phyloP scores from a whole-genome alignment of 1,140 invertebrate genomes.

The Coelopa frigida region DNA sequence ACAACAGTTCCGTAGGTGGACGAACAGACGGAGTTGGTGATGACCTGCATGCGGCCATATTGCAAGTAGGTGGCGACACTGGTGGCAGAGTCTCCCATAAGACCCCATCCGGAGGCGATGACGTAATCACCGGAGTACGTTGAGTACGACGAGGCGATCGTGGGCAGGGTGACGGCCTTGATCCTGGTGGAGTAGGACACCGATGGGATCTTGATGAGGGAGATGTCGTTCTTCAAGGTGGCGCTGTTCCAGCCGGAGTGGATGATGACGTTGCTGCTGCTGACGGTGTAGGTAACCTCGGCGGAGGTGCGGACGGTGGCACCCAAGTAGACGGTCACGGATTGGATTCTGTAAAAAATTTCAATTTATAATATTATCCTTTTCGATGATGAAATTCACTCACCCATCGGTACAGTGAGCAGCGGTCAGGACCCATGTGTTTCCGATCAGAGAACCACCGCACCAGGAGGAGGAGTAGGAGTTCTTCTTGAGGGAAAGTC shows the following conservation, averaged over 20 bases:
- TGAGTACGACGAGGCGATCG: conserved; percentile 21
- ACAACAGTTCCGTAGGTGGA: conserved; percentile 15
- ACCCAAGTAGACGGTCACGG: conserved; percentile 33
- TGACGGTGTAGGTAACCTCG: conserved; percentile 16
- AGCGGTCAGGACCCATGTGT: conserved; percentile 52
- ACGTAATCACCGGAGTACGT: conserved; percentile 20
- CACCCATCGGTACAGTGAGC: conserved; percentile 51
- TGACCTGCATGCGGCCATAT: conserved; percentile 23
- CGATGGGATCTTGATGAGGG: conserved; percentile 26
- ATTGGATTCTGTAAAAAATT: too few species aligned
- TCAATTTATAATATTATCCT: too few species aligned
- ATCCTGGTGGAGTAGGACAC: conserved; percentile 14
- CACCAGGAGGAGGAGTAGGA: conserved; percentile 36
- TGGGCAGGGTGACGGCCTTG: conserved; percentile 13
- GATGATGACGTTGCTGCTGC: conserved; percentile 16
- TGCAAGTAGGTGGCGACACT: conserved; percentile 20
- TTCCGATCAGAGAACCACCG: conserved; percentile 50
- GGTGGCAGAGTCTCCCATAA: neutral
- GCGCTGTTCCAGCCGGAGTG: conserved; percentile 24
- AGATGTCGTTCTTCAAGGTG: conserved; percentile 28
- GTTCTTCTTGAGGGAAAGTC: conserved; percentile 27
- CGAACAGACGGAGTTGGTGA: conserved; percentile 24
- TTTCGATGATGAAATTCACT: too few species aligned
- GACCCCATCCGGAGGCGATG: conserved; percentile 32
- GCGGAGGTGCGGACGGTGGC: conserved; percentile 25